Conservation (phyloP, 2,888 invertebrate genomes). For the Apantesis nais region DNA sequence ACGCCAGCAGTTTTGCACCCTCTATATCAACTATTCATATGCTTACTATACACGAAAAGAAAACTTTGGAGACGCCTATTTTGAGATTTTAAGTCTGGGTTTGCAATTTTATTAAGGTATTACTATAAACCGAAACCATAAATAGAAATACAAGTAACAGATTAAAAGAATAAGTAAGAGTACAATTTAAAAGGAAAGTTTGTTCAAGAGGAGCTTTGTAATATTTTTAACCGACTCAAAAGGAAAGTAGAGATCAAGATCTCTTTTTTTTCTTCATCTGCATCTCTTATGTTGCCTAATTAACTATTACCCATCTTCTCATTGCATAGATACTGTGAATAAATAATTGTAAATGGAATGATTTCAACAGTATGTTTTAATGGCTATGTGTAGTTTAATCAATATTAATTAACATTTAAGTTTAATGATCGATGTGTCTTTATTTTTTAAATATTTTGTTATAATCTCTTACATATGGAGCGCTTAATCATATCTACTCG, state of each 20-base stretch:
- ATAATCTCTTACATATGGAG: no score
- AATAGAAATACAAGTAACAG: background rate
- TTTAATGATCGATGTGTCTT: no score
- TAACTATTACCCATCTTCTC: no score
- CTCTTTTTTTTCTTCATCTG: background rate
- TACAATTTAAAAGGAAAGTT: background rate
- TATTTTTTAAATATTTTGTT: no score
- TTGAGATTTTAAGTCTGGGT: background rate
- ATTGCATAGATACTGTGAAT: no score
- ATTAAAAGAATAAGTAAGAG: background rate
- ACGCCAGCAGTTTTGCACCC: conserved; percentile 50
- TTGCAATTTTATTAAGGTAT: background rate
- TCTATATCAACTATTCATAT: conserved; percentile 57
- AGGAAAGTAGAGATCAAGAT: background rate
- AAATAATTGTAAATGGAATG: no score
- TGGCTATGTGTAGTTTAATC: no score
- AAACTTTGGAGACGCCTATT: conserved; percentile 43
- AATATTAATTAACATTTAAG: no score
- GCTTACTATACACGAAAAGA: conserved; percentile 41
- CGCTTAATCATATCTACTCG: no score
- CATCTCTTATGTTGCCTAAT: no score
- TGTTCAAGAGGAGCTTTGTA: background rate
- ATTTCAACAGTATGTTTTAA: no score
- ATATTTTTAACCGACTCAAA: background rate
- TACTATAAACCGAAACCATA: background rate